Evolutionary conservation across 1,140 invertebrate species (phyloP).

Genomic region (Pygmarrhopalites habei): DNA sequence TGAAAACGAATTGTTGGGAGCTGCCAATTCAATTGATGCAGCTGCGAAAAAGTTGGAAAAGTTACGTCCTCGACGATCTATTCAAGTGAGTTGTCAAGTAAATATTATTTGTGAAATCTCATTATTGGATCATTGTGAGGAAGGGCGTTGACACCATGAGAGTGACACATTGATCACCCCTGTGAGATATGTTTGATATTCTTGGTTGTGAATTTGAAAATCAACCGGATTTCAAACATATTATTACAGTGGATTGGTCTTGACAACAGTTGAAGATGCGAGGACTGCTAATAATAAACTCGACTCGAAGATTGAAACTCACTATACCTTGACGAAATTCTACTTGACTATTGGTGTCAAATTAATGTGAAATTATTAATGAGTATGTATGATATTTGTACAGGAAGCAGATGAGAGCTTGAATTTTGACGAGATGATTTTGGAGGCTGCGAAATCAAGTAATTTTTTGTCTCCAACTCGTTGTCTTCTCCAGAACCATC

Average conservation of each 20-base stretch:
- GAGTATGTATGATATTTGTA: too few species aligned
- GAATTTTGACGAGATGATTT: constrained; percentile 98
- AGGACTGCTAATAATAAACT: too few species aligned
- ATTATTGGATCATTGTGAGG: background rate
- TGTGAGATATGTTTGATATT: constrained; percentile 99
- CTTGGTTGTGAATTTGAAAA: constrained; percentile 81
- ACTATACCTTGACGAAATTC: too few species aligned
- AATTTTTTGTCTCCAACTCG: constrained; percentile 87
- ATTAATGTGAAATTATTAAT: too few species aligned
- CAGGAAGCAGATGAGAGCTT: constrained; percentile 85
- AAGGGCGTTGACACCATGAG: too few species aligned
- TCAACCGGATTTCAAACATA: constrained; percentile 99
- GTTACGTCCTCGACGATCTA: constrained; percentile 71
- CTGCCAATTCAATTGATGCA: constrained; percentile 86
- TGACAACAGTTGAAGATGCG: background rate
- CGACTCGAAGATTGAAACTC: too few species aligned
- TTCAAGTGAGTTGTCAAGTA: constrained; percentile 42
- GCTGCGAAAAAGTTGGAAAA: constrained; percentile 92
- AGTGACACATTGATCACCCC: constrained; percentile 40
- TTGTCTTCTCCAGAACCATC: background rate
- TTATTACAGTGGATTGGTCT: constrained; percentile 49
- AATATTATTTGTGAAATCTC: background rate
- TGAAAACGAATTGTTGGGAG: constrained; percentile 94
- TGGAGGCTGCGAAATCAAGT: constrained; percentile 96
- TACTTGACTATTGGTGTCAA: too few species aligned